Base-by-base conservation (phyloP, 2,797 vertebrate species). In the Clamator glandarius region DNA sequence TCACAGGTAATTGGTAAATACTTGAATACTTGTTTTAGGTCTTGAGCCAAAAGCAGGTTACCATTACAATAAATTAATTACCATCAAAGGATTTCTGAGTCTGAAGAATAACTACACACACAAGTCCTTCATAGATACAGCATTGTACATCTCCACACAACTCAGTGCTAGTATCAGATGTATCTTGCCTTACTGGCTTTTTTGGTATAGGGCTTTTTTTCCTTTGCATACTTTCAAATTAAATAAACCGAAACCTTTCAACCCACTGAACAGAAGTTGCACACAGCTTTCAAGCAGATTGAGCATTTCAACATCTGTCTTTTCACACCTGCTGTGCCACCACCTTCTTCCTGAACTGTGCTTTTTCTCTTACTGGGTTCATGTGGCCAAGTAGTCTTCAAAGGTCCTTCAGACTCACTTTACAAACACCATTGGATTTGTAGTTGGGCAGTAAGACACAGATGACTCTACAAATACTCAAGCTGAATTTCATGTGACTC, bases 241-340 rank as follows among this genome's bases (percentile, higher is more conserved):
- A 59, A 91, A 87, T 35, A 89, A 92, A 74, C 42, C 2, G 8
- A 73, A 52, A 12, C 8, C 7, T 66, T 46, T 61, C 8, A 50
- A n/a, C 28, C 28, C 10, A 24, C 6, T 41, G 59, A 85, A 36
- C 0, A 7, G 15, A 46, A 51, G 31, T 39, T 78, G 13, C 7
- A 25, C 2, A 6, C 13, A 0, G 4, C 13, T 35, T 35, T 31
- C 48, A 35, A 57, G 36, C 28, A 62, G 15, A 15, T 33, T 5
- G 12, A 28, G 4, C 8, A 9, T 42, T 72, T 76, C 7, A n/a
- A 5, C 48, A 3, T 19, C 8, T 55, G 3, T 24, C 4, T 9
- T 15, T 21, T 23, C 2, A 0, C 8, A 7, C 4, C 6, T 36
- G 28, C 8, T 36, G 8, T 59, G 25, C 13, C 14, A 48, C 11